phyloP scores from a whole-genome alignment of 2,888 invertebrate genomes.

The Eugnorisma glareosa region DNA sequence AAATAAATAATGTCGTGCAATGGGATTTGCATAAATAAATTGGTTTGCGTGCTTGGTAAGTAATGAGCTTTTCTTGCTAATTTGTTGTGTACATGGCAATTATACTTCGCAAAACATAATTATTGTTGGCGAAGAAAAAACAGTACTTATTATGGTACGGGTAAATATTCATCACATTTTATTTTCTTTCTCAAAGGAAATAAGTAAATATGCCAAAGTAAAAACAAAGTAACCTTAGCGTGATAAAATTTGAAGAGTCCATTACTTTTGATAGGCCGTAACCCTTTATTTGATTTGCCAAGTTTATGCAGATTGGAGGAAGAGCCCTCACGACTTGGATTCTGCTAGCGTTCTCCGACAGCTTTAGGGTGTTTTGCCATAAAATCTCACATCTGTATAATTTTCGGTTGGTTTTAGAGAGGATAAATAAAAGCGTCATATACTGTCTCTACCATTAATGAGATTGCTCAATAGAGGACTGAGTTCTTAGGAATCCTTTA shows the following conservation, averaged over 20 bases:
- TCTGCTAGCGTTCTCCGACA: too few species aligned
- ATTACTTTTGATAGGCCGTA: slow-evolving; percentile 55
- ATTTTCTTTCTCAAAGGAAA: background rate
- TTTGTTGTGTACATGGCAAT: background rate
- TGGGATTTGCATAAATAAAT: slow-evolving; percentile 11
- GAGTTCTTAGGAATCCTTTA: background rate
- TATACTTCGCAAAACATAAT: background rate
- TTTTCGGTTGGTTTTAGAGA: slow-evolving; percentile 5
- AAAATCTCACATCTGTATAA: slow-evolving; percentile 27
- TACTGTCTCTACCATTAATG: background rate
- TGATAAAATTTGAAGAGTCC: slow-evolving; percentile 48
- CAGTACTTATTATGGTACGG: background rate
- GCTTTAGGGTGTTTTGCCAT: slow-evolving; percentile 35
- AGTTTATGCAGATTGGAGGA: slow-evolving; percentile 32
- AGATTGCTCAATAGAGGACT: background rate
- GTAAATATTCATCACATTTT: background rate
- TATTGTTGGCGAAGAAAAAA: background rate
- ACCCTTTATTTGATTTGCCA: slow-evolving; percentile 58
- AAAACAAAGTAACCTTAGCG: slow-evolving; percentile 39
- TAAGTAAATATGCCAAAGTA: slow-evolving; percentile 33
- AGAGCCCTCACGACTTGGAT: slow-evolving; percentile 18
- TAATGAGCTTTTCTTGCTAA: slow-evolving; percentile 13
- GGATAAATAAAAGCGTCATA: background rate
- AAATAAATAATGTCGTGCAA: background rate
- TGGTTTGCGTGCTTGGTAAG: slow-evolving; percentile 8